A percentile compares a stretch with the other conserved stretches of the same genome.
These are phyloP conservation scores for Bathynomus jamesi DNA, from an alignment of 1,140 invertebrate species.

Conservation along the genomic window DNA sequence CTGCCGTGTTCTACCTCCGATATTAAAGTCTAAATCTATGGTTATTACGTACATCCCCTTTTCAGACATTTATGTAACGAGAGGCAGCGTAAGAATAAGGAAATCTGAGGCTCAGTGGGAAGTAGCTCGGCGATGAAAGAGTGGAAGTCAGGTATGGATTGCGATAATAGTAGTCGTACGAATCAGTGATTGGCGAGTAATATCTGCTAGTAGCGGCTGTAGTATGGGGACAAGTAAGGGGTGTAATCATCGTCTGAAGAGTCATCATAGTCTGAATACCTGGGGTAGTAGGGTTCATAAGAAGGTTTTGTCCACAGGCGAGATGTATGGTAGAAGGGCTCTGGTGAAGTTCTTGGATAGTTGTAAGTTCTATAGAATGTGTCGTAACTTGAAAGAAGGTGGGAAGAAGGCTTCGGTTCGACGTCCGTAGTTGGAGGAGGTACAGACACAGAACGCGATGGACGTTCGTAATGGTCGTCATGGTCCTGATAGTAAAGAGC, in stretches of 20 bases:
- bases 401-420: neutral
- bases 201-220: neutral
- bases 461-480: conserved; percentile 25
- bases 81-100: neutral
- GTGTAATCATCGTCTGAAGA: conserved; percentile 64
- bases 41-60: no score
- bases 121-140: no score
- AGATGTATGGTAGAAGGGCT: neutral
- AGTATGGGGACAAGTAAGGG: conserved; percentile 51
- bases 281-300: conserved; percentile 37
- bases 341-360: neutral
- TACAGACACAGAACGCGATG: neutral
- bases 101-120: neutral
- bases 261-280: conserved; percentile 71
- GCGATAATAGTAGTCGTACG: neutral
- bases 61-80: no score
- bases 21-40: no score
- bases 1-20: no score
- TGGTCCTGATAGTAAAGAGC: neutral
- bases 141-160: neutral
- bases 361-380: neutral
- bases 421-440: neutral
- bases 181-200: neutral
- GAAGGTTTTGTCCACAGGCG: neutral
- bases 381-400: neutral